Conservation (phyloP, 1,140 invertebrate species). For the Chelonus insularis region DNA sequence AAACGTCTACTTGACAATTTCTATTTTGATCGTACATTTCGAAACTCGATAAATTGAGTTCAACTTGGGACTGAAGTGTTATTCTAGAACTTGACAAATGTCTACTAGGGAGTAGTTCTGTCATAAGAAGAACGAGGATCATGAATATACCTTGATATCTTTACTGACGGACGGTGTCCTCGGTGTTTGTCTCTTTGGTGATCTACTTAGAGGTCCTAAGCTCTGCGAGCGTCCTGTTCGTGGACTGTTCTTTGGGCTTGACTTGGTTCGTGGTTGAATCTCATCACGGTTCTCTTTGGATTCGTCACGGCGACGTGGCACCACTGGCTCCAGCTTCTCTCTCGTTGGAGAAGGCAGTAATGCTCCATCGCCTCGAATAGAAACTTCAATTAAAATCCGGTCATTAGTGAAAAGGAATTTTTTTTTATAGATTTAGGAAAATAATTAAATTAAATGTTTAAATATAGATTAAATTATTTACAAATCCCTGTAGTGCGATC, state of each 20-base stretch:
- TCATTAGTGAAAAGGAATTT: too few species aligned
- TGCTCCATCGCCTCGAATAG: conserved; percentile 60
- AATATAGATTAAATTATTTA: conserved; percentile 46
- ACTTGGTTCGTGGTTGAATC: conserved; percentile 58
- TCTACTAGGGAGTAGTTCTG: background rate
- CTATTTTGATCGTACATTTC: background rate
- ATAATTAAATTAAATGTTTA: too few species aligned
- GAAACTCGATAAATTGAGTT: conserved; percentile 1
- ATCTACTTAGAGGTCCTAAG: conserved; percentile 68
- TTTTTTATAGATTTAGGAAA: background rate
- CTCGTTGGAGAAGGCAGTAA: conserved; percentile 70
- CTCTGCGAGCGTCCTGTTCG: conserved; percentile 70
- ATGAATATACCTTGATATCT: conserved; percentile 53
- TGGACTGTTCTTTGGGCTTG: conserved; percentile 68
- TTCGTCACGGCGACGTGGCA: conserved; percentile 68
- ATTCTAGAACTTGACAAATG: too few species aligned
- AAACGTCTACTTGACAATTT: conserved; percentile 5
- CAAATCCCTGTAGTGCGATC: conserved; percentile 71
- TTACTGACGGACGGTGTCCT: conserved; percentile 63
- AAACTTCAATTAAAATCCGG: background rate
- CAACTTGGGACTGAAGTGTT: background rate
- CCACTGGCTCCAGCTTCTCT: conserved; percentile 72
- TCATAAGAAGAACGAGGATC: background rate
- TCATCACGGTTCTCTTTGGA: conserved; percentile 51
- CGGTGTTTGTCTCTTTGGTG: conserved; percentile 72